A percentile compares a stretch with the other conserved stretches of the same genome.
Conservation (phyloP, 1,140 invertebrate species). For the Archivesica marissinica region DNA sequence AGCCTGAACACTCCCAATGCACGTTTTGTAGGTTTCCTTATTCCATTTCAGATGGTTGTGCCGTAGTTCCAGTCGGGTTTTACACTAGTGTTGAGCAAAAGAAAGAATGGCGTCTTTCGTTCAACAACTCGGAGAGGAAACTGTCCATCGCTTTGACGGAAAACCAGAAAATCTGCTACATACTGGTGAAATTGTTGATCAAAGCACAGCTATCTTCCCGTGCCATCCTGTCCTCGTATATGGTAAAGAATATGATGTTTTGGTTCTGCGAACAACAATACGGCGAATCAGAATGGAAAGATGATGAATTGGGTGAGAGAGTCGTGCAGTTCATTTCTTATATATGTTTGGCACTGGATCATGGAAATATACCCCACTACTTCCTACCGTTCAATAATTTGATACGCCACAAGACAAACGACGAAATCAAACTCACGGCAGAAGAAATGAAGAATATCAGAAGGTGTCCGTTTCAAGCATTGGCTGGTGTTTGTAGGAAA, state of each 20-base stretch:
- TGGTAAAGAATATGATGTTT: conserved; percentile 64
- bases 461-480: conserved; percentile 9
- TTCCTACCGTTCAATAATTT: conserved; percentile 57
- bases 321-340: conserved; percentile 48
- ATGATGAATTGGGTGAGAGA: conserved; percentile 20
- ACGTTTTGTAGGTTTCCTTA: too few relatives aligned
- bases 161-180: conserved; percentile 55
- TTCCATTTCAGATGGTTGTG: conserved; percentile 53
- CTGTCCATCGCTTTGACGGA: conserved; percentile 1
- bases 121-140: conserved; percentile 49
- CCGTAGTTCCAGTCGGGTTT: conserved; percentile 39
- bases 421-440: conserved; percentile 1
- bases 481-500: conserved; percentile 21
- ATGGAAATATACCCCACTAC: conserved; percentile 47
- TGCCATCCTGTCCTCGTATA: conserved; percentile 57
- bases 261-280: conserved; percentile 62
- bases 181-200: conserved; percentile 42
- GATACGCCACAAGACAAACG: conserved; percentile 38
- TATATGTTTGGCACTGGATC: conserved; percentile 21
- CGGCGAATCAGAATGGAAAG: conserved; percentile 19
- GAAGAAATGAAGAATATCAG: conserved; percentile 17
- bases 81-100: conserved; percentile 32
- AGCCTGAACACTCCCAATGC: too few relatives aligned
- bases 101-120: conserved; percentile 58
- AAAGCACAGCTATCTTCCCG: conserved; percentile 35